These are phyloP conservation scores for Odontophorus gujanensis DNA, from an alignment of 2,113 vertebrate species.

Conservation along the genomic window DNA sequence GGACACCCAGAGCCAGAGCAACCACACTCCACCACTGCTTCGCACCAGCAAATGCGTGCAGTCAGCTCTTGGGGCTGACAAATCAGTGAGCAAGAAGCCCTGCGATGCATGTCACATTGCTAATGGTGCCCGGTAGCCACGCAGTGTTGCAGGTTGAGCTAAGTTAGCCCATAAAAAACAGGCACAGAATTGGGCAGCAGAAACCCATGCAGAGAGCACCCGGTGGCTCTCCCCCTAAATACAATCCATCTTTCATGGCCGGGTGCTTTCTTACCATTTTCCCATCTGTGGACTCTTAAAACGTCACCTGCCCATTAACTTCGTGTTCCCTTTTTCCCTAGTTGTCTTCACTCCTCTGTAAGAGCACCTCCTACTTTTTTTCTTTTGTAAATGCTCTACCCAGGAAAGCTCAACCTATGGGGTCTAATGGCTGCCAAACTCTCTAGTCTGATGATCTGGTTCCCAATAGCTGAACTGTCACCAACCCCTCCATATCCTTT, in stretches of 20 bases:
- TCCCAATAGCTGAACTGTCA: background rate
- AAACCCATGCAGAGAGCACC: background rate
- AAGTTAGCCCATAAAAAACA: accelerated
- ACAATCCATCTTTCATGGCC: accelerated
- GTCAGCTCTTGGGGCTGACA: background rate
- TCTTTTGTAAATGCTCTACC: background rate
- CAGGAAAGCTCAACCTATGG: background rate
- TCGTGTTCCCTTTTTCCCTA: accelerated
- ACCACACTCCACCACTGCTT: background rate
- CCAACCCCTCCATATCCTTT: accelerated
- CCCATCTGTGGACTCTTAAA: background rate
- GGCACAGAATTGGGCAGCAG: accelerated
- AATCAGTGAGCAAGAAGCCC: accelerated
- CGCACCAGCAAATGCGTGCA: background rate
- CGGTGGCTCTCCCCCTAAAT: background rate
- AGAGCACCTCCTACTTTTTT: background rate
- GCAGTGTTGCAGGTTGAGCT: accelerated
- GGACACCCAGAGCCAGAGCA: background rate
- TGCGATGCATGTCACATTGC: background rate
- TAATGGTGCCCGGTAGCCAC: accelerated
- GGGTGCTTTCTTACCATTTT: background rate
- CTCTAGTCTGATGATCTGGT: background rate
- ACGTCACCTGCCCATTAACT: background rate
- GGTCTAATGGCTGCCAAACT: background rate
- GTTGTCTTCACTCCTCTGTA: background rate